Base-by-base conservation (phyloP, 2,797 vertebrate species). In the Neosilurus hyrtlii region DNA sequence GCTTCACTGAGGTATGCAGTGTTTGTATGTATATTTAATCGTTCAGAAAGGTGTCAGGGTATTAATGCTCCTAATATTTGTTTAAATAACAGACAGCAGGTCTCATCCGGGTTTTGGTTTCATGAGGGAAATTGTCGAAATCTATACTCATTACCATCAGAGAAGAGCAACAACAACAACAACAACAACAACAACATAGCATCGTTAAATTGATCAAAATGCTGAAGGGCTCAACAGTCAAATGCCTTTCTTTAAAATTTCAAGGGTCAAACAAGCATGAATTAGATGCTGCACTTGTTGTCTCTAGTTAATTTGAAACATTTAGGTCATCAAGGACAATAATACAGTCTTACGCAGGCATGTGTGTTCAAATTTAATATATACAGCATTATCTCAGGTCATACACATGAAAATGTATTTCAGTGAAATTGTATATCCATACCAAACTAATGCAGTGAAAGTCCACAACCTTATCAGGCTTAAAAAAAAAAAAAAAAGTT, bases 331-430 rank as follows among this genome's bases (percentile, higher is more conserved):
- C 11, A 0, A 30, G 16, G 5, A 74, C 30, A 74, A 35, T 20
- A 8, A 35, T 22, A 7, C 51, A 74, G 11, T 30, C 43, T 71
- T 52, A 11, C 30, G 10, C 56, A n/a, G 35, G 35, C 35, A n/a
- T 49, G 56, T 43, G 12, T 24, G 35, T 77, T 49, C 14, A 63
- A 1, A 63, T 77, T 51, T 62, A 77, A 49, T 62, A 77, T 77
- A 51, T 59, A 75, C 56, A 75, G 18, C 18, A 61, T 61, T 43
- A 76, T 77, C 37, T 77, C 22, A 49, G 59, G 37, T 63, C 37
- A 77, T 63, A 22, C 49, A 63, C 24, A 49, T 37, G 62, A 43
- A 43, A 43, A 3, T 43, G 37, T 43, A 43, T 43, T 63, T 51
- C n/a, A 62, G 16, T 43, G 30, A 61, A 75, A 59, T 22, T n/a